Percentiles rank a stretch among this genome's conserved stretches.
phyloP scores from a whole-genome alignment of 2,113 vertebrate genomes.

The Ctenodactylus gundi region DNA sequence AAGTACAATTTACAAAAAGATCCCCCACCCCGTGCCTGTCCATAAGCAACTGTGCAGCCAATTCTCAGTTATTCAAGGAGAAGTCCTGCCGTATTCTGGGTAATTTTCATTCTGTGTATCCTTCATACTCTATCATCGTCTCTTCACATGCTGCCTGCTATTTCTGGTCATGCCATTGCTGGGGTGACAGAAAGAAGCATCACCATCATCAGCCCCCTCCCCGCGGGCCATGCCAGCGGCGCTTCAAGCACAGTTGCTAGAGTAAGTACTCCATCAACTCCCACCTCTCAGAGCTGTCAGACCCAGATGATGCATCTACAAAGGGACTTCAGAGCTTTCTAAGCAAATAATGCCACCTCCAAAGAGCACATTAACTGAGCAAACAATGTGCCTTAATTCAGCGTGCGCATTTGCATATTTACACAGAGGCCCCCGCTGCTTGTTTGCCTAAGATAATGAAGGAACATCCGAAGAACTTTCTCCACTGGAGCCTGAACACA shows the following conservation, averaged over 20 bases:
- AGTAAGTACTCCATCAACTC: conserved; percentile 58
- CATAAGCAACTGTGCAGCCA: not conserved
- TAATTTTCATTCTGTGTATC: conserved; percentile 44
- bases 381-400: conserved; percentile 68
- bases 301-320: conserved; percentile 62
- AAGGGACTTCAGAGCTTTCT: conserved; percentile 59
- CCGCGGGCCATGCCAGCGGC: not conserved
- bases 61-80: conserved; percentile 22
- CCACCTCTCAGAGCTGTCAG: conserved; percentile 55
- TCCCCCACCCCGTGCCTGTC: not conserved
- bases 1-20: not conserved
- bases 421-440: conserved; percentile 67
- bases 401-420: conserved; percentile 57
- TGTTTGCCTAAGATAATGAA: conserved; percentile 75
- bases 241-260: not conserved
- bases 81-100: conserved; percentile 33
- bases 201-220: not conserved
- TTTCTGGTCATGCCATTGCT: conserved; percentile 55
- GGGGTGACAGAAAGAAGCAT: conserved; percentile 63
- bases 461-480: conserved; percentile 34
- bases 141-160: conserved; percentile 57
- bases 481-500: not conserved
- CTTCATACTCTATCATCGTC: conserved; percentile 49
- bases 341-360: conserved; percentile 71
- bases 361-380: conserved; percentile 68